These are phyloP conservation scores for Eueremaeus valkanovi DNA, from an alignment of 2,888 invertebrate genomes.

Conservation along the genomic window DNA sequence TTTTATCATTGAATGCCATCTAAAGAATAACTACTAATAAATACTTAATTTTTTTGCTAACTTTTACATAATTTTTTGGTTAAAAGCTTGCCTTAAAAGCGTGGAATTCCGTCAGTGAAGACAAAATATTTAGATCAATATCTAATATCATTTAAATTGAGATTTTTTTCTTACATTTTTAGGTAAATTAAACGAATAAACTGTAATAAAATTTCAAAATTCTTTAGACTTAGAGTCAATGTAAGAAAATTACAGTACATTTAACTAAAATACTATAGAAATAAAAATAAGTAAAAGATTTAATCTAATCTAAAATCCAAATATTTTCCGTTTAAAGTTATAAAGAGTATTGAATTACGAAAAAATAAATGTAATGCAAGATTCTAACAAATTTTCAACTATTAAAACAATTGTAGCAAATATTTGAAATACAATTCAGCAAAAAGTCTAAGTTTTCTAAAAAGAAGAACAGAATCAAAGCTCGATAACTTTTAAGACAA, in stretches of 20 bases:
- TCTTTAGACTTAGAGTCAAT: no score
- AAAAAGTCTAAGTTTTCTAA: no score
- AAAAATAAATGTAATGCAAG: background rate
- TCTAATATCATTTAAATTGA: background rate
- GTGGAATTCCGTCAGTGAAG: background rate
- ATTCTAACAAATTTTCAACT: background rate
- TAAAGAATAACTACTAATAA: background rate
- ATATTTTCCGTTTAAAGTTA: background rate
- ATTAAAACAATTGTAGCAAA: background rate
- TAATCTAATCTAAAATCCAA: background rate
- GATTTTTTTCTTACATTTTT: background rate
- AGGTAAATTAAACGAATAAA: background rate
- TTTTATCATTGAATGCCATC: slow-evolving; percentile 12
- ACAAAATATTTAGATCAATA: background rate
- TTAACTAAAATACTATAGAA: background rate
- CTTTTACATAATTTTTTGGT: background rate
- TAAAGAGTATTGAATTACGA: background rate
- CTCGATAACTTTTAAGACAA: no score
- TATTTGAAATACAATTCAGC: no score
- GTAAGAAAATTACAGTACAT: no score
- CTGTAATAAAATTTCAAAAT: background rate
- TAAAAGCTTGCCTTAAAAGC: background rate
- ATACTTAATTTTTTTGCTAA: background rate
- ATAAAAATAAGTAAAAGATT: background rate
- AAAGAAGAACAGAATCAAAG: no score